These are phyloP conservation scores for Trichomalopsis sarcophagae DNA, from an alignment of 1,140 invertebrate species.

Conservation along the genomic window DNA sequence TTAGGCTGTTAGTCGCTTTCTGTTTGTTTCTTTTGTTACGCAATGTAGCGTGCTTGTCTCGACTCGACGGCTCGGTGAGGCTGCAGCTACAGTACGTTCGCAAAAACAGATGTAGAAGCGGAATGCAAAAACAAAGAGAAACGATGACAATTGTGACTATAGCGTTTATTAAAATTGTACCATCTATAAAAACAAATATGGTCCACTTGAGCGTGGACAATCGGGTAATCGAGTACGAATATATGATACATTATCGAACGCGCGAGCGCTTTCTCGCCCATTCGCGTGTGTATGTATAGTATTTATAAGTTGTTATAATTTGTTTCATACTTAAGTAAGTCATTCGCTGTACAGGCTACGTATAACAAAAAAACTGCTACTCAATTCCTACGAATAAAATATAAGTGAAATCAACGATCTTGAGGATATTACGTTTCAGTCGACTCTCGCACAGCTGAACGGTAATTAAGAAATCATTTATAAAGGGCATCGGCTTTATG, in stretches of 20 bases:
- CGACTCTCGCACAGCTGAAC: neutral
- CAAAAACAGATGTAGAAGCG: too few relatives aligned
- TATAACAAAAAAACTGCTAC: constrained; percentile 49
- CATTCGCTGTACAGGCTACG: constrained; percentile 41
- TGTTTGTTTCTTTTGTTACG: neutral
- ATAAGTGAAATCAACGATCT: neutral
- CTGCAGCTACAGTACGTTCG: too few relatives aligned
- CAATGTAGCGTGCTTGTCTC: too few relatives aligned
- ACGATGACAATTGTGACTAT: constrained; percentile 11
- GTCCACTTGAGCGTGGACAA: constrained; percentile 53
- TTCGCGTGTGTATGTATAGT: constrained; percentile 5
- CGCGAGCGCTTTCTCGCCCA: neutral
- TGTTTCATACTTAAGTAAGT: neutral
- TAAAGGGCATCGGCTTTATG: constrained; percentile 7
- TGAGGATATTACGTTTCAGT: neutral
- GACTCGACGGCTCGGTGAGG: too few relatives aligned
- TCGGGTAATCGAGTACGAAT: constrained; percentile 53
- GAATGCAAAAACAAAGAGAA: neutral
- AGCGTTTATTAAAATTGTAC: constrained; percentile 61
- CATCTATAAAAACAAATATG: constrained; percentile 55
- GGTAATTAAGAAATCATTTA: neutral
- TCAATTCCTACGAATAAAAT: neutral
- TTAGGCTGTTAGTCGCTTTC: neutral
- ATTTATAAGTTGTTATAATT: constrained; percentile 12
- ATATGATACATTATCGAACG: constrained; percentile 50